Evolutionary conservation across 2,888 invertebrate species (phyloP), one percentile per base, ranked within the genome.

Genomic region (Tortricodes alternella): DNA sequence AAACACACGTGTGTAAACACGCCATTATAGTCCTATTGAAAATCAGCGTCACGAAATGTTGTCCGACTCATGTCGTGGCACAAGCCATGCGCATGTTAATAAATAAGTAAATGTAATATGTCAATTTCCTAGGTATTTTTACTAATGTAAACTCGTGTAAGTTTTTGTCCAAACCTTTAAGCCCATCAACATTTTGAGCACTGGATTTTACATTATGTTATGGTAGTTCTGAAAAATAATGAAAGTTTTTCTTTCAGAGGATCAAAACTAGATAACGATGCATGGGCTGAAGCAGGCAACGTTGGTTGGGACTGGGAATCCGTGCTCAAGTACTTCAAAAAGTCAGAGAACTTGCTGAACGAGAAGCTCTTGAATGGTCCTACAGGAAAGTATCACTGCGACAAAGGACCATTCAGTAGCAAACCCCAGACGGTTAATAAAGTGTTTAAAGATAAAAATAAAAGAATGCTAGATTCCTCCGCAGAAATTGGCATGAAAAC

Each of bases 221-320:
- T n/a, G n/a, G n/a, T n/a, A n/a, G n/a, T n/a, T n/a, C n/a, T n/a
- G n/a, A n/a, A n/a, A n/a, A n/a, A n/a, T n/a, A n/a, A n/a, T n/a
- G n/a, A n/a, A n/a, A n/a, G n/a, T 27, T 1, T 9, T 37, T 8
- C 16, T 43, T 51, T 7, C 43, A 52, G 51, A 11, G 52, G 52
- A 6, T 6, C 52, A 2, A 9, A 15, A 19, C 11, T 62, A 6
- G 11, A 62, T 11, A 49, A 66, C 2, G 93, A 95, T 68, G 79
- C 91, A 1, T 97, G 96, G 96, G 93, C 91, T n/a, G 85, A 79
- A 6, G 67, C 92, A 46, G 95, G 94, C 0, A 94, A 94, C 70
- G 68, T 80, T 0, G 78, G 77, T 0, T 83, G 83, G 83, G 64
- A 71, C 29, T 82, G 74, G 76, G 56, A 73, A 0, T 71, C 73